Percentiles rank a stretch among this genome's conserved stretches.
Evolutionary conservation across 1,140 invertebrate genomes (phyloP).

Genomic region (Cryptotermes secundus): DNA sequence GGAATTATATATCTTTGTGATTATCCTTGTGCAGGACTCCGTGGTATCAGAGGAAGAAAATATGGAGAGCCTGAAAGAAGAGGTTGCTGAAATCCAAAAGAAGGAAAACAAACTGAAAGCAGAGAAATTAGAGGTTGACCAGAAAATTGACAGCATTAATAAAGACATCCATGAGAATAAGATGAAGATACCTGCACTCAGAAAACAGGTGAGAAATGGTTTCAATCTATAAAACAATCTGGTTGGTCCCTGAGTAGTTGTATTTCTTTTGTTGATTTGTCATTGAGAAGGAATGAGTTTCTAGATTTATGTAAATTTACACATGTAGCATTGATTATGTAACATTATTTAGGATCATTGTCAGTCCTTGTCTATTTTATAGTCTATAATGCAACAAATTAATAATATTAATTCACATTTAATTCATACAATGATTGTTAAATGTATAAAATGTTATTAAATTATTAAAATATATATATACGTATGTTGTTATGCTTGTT

Average conservation of each 20-base stretch:
- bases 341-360: too few species aligned
- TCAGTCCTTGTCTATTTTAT: too few species aligned
- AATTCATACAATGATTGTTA: too few species aligned
- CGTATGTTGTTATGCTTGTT: too few species aligned
- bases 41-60: background rate
- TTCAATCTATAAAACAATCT: background rate
- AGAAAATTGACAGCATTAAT: slow-evolving; percentile 66
- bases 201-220: slow-evolving; percentile 38
- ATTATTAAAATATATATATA: too few species aligned
- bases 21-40: too few species aligned
- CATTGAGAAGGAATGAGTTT: slow-evolving; percentile 51
- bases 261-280: slow-evolving; percentile 38
- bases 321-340: too few species aligned
- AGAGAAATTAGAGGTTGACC: slow-evolving; percentile 72
- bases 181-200: slow-evolving; percentile 49
- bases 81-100: slow-evolving; percentile 59
- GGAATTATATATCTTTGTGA: too few species aligned
- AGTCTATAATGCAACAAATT: too few species aligned
- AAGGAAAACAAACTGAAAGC: slow-evolving; percentile 68
- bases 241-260: too few species aligned
- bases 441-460: too few species aligned
- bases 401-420: too few species aligned
- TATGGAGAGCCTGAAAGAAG: slow-evolving; percentile 49
- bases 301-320: background rate
- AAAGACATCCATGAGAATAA: slow-evolving; percentile 65